Conservation (phyloP, 2,888 invertebrate species). For the Conus canariensis region DNA sequence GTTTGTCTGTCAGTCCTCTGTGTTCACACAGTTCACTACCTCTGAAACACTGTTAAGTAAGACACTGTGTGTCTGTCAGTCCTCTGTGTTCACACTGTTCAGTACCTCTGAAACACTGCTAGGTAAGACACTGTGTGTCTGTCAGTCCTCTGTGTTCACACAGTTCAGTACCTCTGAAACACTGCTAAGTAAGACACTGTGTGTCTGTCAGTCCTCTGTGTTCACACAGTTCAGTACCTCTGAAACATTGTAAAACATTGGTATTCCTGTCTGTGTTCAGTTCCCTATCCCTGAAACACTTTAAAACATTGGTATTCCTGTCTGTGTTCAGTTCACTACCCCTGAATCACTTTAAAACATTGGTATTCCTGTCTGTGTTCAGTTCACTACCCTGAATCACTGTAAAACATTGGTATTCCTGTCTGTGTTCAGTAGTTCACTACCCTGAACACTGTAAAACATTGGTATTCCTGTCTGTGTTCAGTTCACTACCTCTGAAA, state of each 20-base stretch:
- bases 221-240: neutral
- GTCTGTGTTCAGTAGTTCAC: too few species aligned
- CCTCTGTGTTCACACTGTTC: neutral
- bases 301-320: too few species aligned
- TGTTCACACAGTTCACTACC: neutral
- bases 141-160: neutral
- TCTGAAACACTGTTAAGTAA: conserved; percentile 55
- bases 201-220: neutral
- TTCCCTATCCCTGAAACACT: too few species aligned
- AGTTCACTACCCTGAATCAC: too few species aligned
- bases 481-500: too few species aligned
- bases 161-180: neutral
- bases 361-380: too few species aligned
- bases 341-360: too few species aligned
- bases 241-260: neutral
- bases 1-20: neutral
- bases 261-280: too few species aligned
- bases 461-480: too few species aligned
- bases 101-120: conserved; percentile 4
- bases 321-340: too few species aligned
- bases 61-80: conserved; percentile 20
- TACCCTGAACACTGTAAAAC: too few species aligned
- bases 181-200: conserved; percentile 64
- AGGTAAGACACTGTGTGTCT: conserved; percentile 57
- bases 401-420: too few species aligned